Percentiles rank a stretch among this genome's conserved stretches.
phyloP scores from a whole-genome alignment of 2,113 vertebrate species.

The Aspidoscelis tigris region DNA sequence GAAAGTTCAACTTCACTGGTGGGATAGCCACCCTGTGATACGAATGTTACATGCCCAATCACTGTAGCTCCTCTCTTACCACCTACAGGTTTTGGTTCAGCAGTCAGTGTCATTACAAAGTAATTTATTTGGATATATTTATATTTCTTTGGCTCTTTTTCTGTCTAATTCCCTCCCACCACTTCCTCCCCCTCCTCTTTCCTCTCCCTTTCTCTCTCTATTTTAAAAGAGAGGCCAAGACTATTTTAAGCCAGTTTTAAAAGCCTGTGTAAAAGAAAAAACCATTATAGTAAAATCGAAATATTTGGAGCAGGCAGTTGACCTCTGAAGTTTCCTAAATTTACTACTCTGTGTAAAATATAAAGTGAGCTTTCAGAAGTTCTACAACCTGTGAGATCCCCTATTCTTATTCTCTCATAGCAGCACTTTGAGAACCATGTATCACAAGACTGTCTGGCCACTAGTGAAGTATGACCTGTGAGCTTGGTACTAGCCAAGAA shows the following conservation, averaged over 20 bases:
- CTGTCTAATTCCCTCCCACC: too few relatives aligned
- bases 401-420: conserved; percentile 42
- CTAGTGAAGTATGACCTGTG: conserved; percentile 56
- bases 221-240: conserved; percentile 21
- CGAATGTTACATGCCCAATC: too few relatives aligned
- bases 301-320: conserved; percentile 61
- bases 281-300: conserved; percentile 14
- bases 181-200: not conserved
- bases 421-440: conserved; percentile 63
- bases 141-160: too few relatives aligned
- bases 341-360: conserved; percentile 35
- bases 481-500: conserved; percentile 56
- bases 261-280: conserved; percentile 27
- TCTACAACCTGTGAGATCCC: conserved; percentile 39
- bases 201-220: not conserved
- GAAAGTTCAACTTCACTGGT: too few relatives aligned
- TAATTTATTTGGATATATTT: too few relatives aligned
- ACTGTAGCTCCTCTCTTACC: too few relatives aligned
- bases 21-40: too few relatives aligned
- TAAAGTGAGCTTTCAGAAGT: conserved; percentile 38
- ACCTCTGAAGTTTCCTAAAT: conserved; percentile 46
- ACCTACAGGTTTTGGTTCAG: too few relatives aligned
- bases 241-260: conserved; percentile 25
- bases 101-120: not conserved
- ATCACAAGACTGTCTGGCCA: conserved; percentile 61